Conservation (phyloP, 2,888 invertebrate genomes). For the Agelastica alni region DNA sequence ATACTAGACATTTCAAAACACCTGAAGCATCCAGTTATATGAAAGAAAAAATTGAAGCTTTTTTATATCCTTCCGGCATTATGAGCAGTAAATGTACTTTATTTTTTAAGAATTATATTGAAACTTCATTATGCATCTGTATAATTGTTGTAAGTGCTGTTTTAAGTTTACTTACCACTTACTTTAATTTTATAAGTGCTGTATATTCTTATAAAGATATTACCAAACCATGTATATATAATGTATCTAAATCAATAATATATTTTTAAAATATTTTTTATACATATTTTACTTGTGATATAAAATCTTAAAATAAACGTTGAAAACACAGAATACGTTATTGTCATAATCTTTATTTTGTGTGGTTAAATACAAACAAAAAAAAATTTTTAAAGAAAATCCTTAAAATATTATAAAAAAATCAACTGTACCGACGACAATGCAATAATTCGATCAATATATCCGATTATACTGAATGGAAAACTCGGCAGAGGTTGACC, state of each 20-base stretch:
- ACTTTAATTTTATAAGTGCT: slow-evolving; percentile 70
- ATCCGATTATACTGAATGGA: too few species aligned
- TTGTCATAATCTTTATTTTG: too few species aligned
- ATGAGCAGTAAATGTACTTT: not conserved
- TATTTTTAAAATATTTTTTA: slow-evolving; percentile 37
- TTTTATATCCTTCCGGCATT: not conserved
- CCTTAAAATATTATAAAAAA: too few species aligned
- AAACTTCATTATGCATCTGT: slow-evolving; percentile 54
- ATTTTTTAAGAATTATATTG: slow-evolving; percentile 32
- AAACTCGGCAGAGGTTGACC: too few species aligned
- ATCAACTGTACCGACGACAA: too few species aligned
- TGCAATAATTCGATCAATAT: too few species aligned
- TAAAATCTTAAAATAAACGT: too few species aligned
- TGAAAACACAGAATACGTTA: too few species aligned
- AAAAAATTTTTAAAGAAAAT: too few species aligned
- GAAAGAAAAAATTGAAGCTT: slow-evolving; percentile 15
- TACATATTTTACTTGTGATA: too few species aligned
- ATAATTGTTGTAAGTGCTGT: slow-evolving; percentile 67
- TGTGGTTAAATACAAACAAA: too few species aligned
- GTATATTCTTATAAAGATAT: slow-evolving; percentile 65
- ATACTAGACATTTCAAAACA: slow-evolving; percentile 19
- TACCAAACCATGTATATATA: slow-evolving; percentile 74
- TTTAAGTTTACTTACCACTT: slow-evolving; percentile 72
- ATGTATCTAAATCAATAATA: slow-evolving; percentile 54
- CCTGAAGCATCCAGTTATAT: slow-evolving; percentile 19